Percentiles rank a stretch among this genome's conserved stretches.
Conservation (phyloP, 2,797 vertebrate genomes). For the Chrysocyon brachyurus region DNA sequence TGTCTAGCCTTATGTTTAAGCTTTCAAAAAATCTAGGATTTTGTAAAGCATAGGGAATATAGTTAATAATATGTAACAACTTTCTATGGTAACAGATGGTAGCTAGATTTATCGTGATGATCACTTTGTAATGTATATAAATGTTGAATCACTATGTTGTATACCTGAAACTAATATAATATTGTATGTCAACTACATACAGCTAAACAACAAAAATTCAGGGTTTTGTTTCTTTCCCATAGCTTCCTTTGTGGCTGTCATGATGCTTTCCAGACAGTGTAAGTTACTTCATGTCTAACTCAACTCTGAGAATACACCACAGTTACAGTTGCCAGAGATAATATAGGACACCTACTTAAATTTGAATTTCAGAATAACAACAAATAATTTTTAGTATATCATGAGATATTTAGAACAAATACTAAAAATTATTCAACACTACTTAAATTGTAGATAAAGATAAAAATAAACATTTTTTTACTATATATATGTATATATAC, state of each 20-base stretch:
- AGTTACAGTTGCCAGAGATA: not conserved
- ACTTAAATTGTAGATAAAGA: not conserved
- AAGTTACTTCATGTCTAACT: not conserved
- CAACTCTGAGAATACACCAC: not conserved
- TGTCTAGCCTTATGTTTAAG: not conserved
- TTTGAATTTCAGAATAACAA: conserved; percentile 14
- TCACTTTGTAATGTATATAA: not conserved
- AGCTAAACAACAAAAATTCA: not conserved
- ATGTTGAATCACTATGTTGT: not conserved
- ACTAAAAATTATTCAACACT: not conserved
- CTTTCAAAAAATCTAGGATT: not conserved
- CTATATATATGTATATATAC: no score
- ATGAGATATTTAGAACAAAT: not conserved
- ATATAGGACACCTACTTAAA: not conserved
- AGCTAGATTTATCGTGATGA: not conserved
- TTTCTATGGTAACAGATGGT: not conserved
- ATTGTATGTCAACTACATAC: not conserved
- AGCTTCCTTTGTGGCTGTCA: not conserved
- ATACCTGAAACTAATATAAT: not conserved
- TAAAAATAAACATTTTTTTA: not conserved
- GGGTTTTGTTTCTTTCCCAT: not conserved
- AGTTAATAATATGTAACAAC: not conserved
- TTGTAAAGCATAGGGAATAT: not conserved
- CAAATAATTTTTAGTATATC: not conserved
- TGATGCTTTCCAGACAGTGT: not conserved